Percentiles rank a stretch among this genome's conserved stretches.
Conservation (phyloP, 2,888 invertebrate genomes). For the Sesamia inferens region DNA sequence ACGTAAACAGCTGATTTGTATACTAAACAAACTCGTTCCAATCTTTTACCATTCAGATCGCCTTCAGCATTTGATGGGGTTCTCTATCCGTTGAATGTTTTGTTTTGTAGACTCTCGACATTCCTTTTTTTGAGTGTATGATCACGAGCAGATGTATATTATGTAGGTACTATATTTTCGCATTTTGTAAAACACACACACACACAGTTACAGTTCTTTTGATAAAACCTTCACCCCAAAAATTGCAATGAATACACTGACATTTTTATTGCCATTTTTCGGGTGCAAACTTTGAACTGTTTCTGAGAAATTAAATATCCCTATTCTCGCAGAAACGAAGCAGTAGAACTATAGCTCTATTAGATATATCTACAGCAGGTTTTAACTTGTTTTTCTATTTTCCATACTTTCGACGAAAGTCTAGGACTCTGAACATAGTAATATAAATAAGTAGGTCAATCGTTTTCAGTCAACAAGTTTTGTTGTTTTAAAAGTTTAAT, state of each 20-base stretch:
- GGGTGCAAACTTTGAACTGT: not conserved
- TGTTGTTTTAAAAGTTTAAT: not conserved
- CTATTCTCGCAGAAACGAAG: no score
- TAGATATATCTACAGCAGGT: not conserved
- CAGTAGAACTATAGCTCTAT: no score
- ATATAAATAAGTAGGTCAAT: slow-evolving; percentile 15
- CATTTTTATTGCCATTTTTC: not conserved
- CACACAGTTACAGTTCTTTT: not conserved
- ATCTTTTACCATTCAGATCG: slow-evolving; percentile 44
- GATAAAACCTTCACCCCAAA: not conserved
- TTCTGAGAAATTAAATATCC: not conserved
- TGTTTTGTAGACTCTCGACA: slow-evolving; percentile 9
- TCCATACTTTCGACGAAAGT: not conserved
- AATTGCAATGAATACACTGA: no score
- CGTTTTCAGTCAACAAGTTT: not conserved
- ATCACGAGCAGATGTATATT: not conserved
- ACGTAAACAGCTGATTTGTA: slow-evolving; percentile 49
- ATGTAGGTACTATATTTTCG: not conserved
- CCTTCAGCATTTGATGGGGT: slow-evolving; percentile 40
- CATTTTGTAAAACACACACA: not conserved
- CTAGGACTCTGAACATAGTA: not conserved
- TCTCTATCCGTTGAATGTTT: slow-evolving; percentile 16
- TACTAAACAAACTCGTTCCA: slow-evolving; percentile 49
- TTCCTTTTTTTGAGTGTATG: not conserved
- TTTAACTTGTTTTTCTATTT: no score